Evolutionary conservation across 2,797 vertebrate genomes (phyloP).

Genomic region (Peromyscus attwateri): DNA sequence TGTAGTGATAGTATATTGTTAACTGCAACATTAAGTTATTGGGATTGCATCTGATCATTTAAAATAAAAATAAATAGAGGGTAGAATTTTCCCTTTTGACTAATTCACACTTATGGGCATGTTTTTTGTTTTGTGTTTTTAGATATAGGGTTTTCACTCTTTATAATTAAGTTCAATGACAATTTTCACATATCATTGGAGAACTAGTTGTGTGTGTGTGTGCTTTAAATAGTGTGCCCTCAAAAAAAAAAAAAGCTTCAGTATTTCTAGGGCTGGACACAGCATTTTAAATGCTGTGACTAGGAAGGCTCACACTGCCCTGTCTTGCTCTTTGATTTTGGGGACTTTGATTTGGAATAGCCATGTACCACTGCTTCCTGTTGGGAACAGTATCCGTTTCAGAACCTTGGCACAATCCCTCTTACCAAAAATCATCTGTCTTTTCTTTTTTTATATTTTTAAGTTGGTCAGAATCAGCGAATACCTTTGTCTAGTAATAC

Average conservation of each 20-base stretch:
- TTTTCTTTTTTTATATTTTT: neutral
- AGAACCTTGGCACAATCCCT: conserved; percentile 47
- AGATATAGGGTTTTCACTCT: conserved; percentile 8
- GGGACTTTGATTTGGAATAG: neutral
- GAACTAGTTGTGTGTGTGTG: neutral
- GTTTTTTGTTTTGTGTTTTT: neutral
- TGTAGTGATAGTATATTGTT: conserved; percentile 55
- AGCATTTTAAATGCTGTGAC: neutral
- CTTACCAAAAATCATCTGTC: conserved; percentile 41
- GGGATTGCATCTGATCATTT: conserved; percentile 50
- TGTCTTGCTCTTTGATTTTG: conserved; percentile 34
- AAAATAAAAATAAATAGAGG: conserved; percentile 63
- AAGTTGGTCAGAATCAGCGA: conserved; percentile 22
- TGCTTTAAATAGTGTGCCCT: neutral
- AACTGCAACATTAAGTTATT: conserved; percentile 54
- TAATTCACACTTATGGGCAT: conserved; percentile 41
- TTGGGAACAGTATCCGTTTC: conserved; percentile 42
- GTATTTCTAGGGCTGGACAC: neutral
- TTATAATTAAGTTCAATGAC: conserved; percentile 46
- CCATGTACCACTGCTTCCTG: neutral
- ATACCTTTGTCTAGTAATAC: conserved; percentile 27
- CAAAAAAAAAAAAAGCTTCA: neutral
- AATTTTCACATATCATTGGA: conserved; percentile 21
- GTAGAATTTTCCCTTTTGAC: conserved; percentile 51
- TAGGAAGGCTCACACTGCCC: neutral